A percentile compares a stretch with the other conserved stretches of the same genome.
Evolutionary conservation across 2,797 vertebrate species (phyloP).

Genomic region (Poeciliopsis infans): DNA sequence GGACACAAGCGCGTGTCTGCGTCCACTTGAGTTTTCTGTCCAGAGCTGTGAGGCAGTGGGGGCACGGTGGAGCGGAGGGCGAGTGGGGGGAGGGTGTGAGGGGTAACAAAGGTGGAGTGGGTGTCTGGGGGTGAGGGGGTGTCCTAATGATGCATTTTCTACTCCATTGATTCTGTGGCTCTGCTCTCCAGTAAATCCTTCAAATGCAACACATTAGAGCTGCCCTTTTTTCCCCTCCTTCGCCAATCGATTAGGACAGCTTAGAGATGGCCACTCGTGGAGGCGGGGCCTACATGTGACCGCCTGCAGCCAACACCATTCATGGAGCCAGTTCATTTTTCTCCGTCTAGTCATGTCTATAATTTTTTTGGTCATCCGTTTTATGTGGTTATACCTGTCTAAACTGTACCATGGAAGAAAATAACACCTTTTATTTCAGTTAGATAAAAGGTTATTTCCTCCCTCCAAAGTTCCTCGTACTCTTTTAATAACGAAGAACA

Average conservation of each 20-base stretch:
- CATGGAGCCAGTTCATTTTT: slow-evolving; percentile 11
- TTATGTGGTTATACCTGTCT: background rate
- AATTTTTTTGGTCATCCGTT: background rate
- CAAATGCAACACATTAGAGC: slow-evolving; percentile 85
- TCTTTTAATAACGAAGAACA: slow-evolving; percentile 3
- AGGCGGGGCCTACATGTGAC: slow-evolving; percentile 68
- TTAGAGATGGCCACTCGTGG: slow-evolving; percentile 70
- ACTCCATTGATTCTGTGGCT: slow-evolving; percentile 83
- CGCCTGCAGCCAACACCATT: slow-evolving; percentile 50
- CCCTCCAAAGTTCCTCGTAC: background rate
- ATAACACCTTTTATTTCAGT: background rate
- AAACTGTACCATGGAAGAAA: background rate
- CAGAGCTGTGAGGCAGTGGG: slow-evolving; percentile 27
- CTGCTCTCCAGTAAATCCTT: slow-evolving; percentile 83
- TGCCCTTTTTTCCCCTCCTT: slow-evolving; percentile 77
- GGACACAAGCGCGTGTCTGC: background rate
- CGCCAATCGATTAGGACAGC: slow-evolving; percentile 81
- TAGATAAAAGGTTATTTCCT: slow-evolving; percentile 10
- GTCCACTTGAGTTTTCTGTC: slow-evolving; percentile 35
- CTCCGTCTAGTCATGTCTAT: slow-evolving; percentile 22
- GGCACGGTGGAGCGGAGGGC: background rate
- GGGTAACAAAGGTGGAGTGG: slow-evolving; percentile 6
- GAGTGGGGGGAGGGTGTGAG: slow-evolving; percentile 22
- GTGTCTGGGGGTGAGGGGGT: slow-evolving; percentile 45
- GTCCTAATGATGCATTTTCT: slow-evolving; percentile 86